Conservation (phyloP, 2,888 invertebrate species). For the Lysandra coridon region DNA sequence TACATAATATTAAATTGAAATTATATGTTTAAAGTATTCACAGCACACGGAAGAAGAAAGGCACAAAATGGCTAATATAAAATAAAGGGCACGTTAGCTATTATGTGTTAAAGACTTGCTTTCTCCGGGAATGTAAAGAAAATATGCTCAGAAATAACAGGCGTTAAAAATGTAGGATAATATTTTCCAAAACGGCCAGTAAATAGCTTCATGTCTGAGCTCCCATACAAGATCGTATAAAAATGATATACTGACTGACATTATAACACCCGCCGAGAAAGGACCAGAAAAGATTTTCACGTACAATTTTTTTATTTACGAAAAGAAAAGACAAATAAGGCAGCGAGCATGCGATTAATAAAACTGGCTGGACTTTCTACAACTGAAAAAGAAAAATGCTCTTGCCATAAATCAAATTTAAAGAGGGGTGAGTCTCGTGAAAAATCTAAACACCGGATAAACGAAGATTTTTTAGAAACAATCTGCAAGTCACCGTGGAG, state of each 20-base stretch:
- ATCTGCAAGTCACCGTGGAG: neutral
- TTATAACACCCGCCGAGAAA: constrained; percentile 11
- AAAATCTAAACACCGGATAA: neutral
- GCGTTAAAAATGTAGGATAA: constrained; percentile 12
- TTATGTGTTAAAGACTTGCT: neutral
- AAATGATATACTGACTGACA: constrained; percentile 20
- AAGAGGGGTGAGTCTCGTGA: constrained; percentile 14
- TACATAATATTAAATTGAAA: neutral
- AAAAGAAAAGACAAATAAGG: constrained; percentile 21
- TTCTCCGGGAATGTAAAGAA: neutral
- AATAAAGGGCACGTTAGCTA: neutral
- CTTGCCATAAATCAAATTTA: neutral
- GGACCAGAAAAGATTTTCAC: constrained; percentile 6
- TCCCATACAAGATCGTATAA: constrained; percentile 19
- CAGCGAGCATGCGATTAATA: constrained; percentile 15
- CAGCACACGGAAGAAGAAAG: neutral
- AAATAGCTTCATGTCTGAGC: constrained; percentile 16
- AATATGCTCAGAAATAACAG: neutral
- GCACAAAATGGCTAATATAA: neutral
- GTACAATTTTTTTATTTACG: neutral
- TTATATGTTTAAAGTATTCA: neutral
- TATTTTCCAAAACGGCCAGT: constrained; percentile 16
- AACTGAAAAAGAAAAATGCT: neutral
- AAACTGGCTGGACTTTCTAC: constrained; percentile 1
- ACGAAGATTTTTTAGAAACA: neutral